Base-by-base conservation (phyloP, 2,797 vertebrate genomes). In the Lutjanus campechanus region DNA sequence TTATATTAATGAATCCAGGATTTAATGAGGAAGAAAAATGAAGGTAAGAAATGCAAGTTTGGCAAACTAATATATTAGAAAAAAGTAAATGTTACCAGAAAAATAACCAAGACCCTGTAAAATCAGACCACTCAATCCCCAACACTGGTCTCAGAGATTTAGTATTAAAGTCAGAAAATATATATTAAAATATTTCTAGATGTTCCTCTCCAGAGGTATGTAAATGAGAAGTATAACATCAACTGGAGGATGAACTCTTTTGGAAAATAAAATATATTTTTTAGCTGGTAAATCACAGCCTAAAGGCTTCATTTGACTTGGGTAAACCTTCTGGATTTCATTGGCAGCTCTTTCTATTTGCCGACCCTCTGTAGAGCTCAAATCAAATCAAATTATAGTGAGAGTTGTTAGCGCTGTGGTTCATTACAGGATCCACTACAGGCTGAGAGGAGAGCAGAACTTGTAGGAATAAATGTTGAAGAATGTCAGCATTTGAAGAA, bases 241-340 rank as follows among this genome's bases (percentile, higher is more conserved):
- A 78, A 77, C 64, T 56, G 50, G 11, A 67, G 51, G 58, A 89
- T 73, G 74, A 90, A 76, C 49, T 60, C 59, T 76, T 81, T 74
- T 13, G 55, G 43, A 85, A 85, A 88, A 84, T 74, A 68, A 68
- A 77, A 88, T 88, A 4, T 50, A 65, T 76, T 65, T 22, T 59
- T 15, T 64, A 74, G 72, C 56, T 69, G 68, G 64, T 74, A 69
- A 85, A 77, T 83, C 77, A 44, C 44, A 62, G 86, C 85, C 80
- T 84, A 11, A 70, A 83, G 83, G 82, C 61, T 82, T 81, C 79
- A 73, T 83, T 85, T 86, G 87, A 89, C 83, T 76, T n/a, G 55
- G 25, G 68, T 54, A 84, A 83, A 90, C 85, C 69, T 86, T 66
- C 70, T 65, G 77, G 61, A 83, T 77, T 81, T 65, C 62, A 49